A percentile compares a stretch with the other conserved stretches of the same genome.
These are phyloP conservation scores for Coturnix japonica DNA, from an alignment of 2,113 vertebrate species.

Conservation along the genomic window DNA sequence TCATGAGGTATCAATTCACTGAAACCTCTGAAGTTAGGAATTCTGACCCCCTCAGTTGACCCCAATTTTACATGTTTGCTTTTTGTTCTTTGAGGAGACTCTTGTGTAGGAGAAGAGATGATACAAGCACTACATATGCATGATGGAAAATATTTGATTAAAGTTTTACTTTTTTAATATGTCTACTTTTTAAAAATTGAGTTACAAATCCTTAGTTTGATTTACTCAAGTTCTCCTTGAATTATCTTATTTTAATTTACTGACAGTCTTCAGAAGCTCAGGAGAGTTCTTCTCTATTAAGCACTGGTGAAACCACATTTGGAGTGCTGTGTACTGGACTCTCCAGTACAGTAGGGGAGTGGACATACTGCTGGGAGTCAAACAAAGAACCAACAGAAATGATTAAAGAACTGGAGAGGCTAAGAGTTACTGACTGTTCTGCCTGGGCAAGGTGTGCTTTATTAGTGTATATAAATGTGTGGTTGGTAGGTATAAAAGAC, in stretches of 20 bases:
- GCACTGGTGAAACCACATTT: neutral
- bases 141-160: neutral
- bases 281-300: neutral
- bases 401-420: neutral
- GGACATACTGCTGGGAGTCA: neutral
- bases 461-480: neutral
- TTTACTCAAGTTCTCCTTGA: neutral
- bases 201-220: neutral
- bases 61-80: fast-evolving
- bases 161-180: neutral
- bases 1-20: neutral
- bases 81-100: neutral
- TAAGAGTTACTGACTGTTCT: neutral
- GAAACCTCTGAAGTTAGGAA: neutral
- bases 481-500: neutral
- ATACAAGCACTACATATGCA: fast-evolving
- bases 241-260: neutral
- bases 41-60: neutral
- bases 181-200: neutral
- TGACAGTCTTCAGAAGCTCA: neutral
- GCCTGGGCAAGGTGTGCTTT: neutral
- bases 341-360: neutral
- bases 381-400: neutral
- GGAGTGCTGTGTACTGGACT: neutral
- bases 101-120: neutral